Base-by-base conservation (phyloP, 92 coral and sea anemone genomes). In the Nematostella vectensis region DNA sequence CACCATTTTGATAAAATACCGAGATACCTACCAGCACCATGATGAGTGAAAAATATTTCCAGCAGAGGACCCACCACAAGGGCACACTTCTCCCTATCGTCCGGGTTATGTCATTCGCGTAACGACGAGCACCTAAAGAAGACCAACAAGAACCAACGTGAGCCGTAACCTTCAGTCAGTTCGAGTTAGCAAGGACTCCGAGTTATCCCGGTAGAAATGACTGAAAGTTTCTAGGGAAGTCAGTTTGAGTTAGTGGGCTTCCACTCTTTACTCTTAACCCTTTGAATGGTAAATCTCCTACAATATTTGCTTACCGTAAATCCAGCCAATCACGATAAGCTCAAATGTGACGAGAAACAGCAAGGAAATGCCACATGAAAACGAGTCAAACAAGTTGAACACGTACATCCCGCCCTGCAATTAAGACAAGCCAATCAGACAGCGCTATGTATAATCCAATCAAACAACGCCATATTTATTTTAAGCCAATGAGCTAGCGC, bases 401-500 rank as follows among this genome's bases (percentile, higher is more conserved):
- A 87, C 89, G 52, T 82, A 87, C 19, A 87, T 72, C 13, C 96
- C 96, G 62, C 96, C 96, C 96, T 87, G 16, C 17, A n/a, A n/a
- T n/a, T n/a, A 44, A 38, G 29, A 65, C 19, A 19, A n/a, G n/a
- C n/a, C n/a, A n/a, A n/a, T n/a, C n/a, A n/a, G n/a, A n/a, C n/a
- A n/a, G n/a, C n/a, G n/a, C n/a, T n/a, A n/a, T n/a, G n/a, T n/a
- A n/a, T n/a, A n/a, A n/a, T n/a, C n/a, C n/a, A n/a, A n/a, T n/a
- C n/a, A n/a, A n/a, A n/a, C n/a, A n/a, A n/a, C n/a, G n/a, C n/a
- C n/a, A n/a, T n/a, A n/a, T n/a, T n/a, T n/a, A n/a, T n/a, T n/a
- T n/a, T n/a, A n/a, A n/a, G n/a, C n/a, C n/a, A n/a, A n/a, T n/a
- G n/a, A n/a, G n/a, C n/a, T n/a, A n/a, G n/a, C n/a, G n/a, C n/a